A percentile compares a stretch with the other conserved stretches of the same genome.
phyloP scores from a whole-genome alignment of 2,113 vertebrate genomes.

The Pangasianodon hypophthalmus region DNA sequence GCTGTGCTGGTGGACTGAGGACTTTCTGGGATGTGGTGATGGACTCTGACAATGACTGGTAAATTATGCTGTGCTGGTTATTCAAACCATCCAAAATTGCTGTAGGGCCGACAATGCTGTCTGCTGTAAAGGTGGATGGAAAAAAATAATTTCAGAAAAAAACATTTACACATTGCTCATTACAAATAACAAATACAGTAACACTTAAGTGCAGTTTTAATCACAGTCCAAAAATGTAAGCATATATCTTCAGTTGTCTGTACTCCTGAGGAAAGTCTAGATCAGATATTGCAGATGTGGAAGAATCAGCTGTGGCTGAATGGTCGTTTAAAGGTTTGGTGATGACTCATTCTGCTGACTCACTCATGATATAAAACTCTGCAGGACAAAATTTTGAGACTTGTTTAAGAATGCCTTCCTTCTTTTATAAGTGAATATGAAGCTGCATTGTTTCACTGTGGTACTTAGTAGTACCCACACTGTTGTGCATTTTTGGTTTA shows the following conservation, averaged over 20 bases:
- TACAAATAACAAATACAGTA: background rate
- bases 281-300: background rate
- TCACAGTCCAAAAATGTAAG: background rate
- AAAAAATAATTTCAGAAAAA: constrained; percentile 50
- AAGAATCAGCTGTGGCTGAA: background rate
- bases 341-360: constrained; percentile 53
- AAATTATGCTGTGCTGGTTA: constrained; percentile 85
- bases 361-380: constrained; percentile 31
- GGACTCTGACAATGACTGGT: constrained; percentile 79
- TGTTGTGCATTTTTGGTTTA: background rate
- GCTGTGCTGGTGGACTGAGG: constrained; percentile 66
- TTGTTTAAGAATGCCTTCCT: background rate
- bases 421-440: background rate
- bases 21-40: constrained; percentile 70
- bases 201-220: background rate
- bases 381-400: background rate
- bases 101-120: constrained; percentile 81
- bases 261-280: background rate
- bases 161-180: background rate
- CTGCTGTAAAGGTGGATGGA: constrained; percentile 78
- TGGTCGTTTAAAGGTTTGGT: constrained; percentile 13
- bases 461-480: background rate
- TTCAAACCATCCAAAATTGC: constrained; percentile 82
- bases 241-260: background rate
- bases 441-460: background rate